A percentile compares a stretch with the other conserved stretches of the same genome.
Conservation (phyloP, 37 sponge, comb jelly and placozoan genomes). For the Oscarella lobularis region DNA sequence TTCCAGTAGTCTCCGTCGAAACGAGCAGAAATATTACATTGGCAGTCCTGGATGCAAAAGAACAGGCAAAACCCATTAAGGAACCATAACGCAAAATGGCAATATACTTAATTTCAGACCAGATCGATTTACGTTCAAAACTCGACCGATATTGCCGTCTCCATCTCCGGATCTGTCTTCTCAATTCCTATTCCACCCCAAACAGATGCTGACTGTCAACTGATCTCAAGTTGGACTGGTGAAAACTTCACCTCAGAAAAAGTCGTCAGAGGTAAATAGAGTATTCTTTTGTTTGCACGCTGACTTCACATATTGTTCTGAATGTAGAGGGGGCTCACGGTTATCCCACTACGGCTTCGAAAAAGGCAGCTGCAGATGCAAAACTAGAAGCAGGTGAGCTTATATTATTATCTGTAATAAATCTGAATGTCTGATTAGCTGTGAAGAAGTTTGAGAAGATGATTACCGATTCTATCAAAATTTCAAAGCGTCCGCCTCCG, state of each 20-base stretch:
- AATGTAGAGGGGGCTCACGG: slow-evolving; percentile 13
- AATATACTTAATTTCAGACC: not conserved
- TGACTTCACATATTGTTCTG: not conserved
- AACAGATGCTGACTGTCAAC: slow-evolving; percentile 14
- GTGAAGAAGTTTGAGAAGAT: too few species aligned
- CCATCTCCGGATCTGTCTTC: not conserved
- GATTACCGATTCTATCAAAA: too few species aligned
- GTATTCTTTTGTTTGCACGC: not conserved
- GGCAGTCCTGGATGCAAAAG: too few species aligned
- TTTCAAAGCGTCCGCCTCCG: too few species aligned
- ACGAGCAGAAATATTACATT: too few species aligned
- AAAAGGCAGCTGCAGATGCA: slow-evolving; percentile 24
- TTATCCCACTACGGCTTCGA: slow-evolving; percentile 47
- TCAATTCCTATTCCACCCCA: slow-evolving; percentile 3
- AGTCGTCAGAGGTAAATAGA: slow-evolving; percentile 41
- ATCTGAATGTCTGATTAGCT: too few species aligned
- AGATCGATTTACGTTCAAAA: not conserved
- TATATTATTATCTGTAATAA: too few species aligned
- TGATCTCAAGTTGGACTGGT: slow-evolving; percentile 20
- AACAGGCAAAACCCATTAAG: too few species aligned
- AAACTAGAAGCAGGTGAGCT: too few species aligned
- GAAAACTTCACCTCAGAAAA: slow-evolving; percentile 21
- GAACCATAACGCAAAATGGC: not conserved
- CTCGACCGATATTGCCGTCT: not conserved
- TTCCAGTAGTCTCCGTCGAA: too few species aligned